Evolutionary conservation across 2,888 invertebrate genomes (phyloP), one percentile per base, ranked within the genome.

Genomic region (Drosophila koepferae): DNA sequence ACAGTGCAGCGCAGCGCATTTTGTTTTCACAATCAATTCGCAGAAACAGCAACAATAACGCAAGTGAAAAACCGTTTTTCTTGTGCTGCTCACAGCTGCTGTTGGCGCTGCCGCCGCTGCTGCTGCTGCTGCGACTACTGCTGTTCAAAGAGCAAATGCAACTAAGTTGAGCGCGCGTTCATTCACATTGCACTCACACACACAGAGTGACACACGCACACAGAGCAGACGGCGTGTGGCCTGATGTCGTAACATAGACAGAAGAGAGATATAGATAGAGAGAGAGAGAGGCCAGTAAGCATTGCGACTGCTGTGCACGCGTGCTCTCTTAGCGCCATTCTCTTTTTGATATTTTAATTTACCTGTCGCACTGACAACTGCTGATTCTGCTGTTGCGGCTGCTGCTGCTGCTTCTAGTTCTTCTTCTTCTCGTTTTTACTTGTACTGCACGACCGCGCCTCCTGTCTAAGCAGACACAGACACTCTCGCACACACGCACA

Each of bases 171-270:
- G 76, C 61, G 66, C 60, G 61, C 85, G 89, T 88, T 88, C 90
- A 88, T 90, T 82, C 90, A 85, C 82, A 85, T 77, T 77, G 75
- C 72, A 69, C 60, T 72, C 65, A 43, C 70, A 74, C 65, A 68
- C 63, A 60, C 43, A 59, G 34, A 43, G 44, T 23, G 36, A 44
- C 16, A 31, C 51, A 72, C 51, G 18, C 38, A 60, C 63, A 28
- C 53, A 60, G 46, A 68, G 67, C 63, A 60, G 64, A 48, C 76
- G 74, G 66, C 81, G 67, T 73, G 63, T 81, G 80, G 74, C 67
- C 72, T 80, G 86, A 90, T 89, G 89, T 89, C 89, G 89, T 90
- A 89, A 87, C 90, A 58, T 51, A 64, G 14, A 53, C n/a, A 59
- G 16, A 36, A 23, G n/a, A 38, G 54, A 66, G 64, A 80, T 1